Base-by-base conservation (phyloP, 2,113 vertebrate genomes). In the Tautogolabrus adspersus region DNA sequence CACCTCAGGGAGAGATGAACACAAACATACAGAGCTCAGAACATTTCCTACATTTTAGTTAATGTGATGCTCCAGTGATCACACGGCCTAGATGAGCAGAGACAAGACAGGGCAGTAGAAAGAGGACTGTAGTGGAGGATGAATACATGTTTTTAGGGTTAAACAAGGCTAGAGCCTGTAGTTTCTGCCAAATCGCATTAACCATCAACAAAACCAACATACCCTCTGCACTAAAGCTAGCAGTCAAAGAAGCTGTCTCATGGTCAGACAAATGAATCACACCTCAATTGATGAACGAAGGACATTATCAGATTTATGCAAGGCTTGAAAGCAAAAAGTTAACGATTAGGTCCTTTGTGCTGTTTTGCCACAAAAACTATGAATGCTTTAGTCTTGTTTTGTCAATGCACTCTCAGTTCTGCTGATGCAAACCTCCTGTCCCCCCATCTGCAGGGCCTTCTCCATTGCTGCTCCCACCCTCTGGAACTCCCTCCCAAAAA, bases 1-100 rank as follows among this genome's bases (percentile, higher is more conserved):
- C 52, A 70, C 23, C 38, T n/a, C n/a, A 72, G 23, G 8, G 38
- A 37, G 12, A 66, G 44, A 40, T 34, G 54, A 11, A 72, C 13
- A 0, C 0, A 5, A 55, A 60, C 15, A 56, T 22, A 46, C 22
- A 30, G 34, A 57, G 11, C 10, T 13, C 42, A 58, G 40, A 69
- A 55, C 37, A 26, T 18, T 26, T 26, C 75, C 34, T 34, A 65
- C 13, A 42, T 65, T 49, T 42, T 1, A 42, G 40, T 21, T 55
- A 5, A 9, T 34, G 58, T 12, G 62, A 23, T 26, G 37, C 59
- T 73, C 15, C 21, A 30, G 40, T 10, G 40, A 42, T 11, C 40
- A 10, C 9, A 10, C 30, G 4, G 38, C 10, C 3, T 40, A 6
- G 38, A 40, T 40, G 38, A 40, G 38, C 38, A 40, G 38, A 11